Conservation (phyloP, 2,888 invertebrate genomes). For the Morpho deidamia region DNA sequence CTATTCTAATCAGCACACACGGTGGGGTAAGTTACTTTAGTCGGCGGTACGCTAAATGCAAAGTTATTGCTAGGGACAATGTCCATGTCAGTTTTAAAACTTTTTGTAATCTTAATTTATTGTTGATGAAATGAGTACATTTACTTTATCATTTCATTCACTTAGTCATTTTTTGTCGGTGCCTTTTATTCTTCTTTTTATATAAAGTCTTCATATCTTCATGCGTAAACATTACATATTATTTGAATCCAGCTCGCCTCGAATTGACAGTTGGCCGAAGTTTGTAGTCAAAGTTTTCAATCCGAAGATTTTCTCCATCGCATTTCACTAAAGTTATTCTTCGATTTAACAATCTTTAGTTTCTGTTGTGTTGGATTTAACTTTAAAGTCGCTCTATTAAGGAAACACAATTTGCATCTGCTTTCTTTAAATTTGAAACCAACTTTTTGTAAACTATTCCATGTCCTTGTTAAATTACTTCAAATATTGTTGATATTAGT, state of each 20-base stretch:
- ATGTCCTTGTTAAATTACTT: no score
- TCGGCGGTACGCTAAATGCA: no score
- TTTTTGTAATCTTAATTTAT: no score
- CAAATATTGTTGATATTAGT: no score
- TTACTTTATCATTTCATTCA: not conserved
- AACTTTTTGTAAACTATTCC: no score
- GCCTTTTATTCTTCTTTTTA: not conserved
- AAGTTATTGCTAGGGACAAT: no score
- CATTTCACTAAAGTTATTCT: slow-evolving; percentile 7
- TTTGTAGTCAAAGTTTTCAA: slow-evolving; percentile 7
- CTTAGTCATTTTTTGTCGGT: not conserved
- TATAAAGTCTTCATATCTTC: no score
- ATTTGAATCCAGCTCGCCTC: slow-evolving; percentile 2
- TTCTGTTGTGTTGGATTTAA: slow-evolving; percentile 3
- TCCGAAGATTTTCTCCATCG: slow-evolving; percentile 7
- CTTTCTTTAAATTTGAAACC: no score
- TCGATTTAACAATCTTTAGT: slow-evolving; percentile 5
- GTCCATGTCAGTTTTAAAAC: no score
- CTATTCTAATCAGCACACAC: no score
- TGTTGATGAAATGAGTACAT: no score
- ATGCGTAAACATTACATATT: slow-evolving; percentile 4
- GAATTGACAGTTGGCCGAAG: slow-evolving; percentile 1
- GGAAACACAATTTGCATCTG: not conserved
- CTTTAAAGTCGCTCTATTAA: slow-evolving; percentile 6
- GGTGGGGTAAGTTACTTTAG: no score